These are phyloP conservation scores for Ancistrus triradiatus DNA, from an alignment of 2,113 vertebrate species.

Conservation along the genomic window DNA sequence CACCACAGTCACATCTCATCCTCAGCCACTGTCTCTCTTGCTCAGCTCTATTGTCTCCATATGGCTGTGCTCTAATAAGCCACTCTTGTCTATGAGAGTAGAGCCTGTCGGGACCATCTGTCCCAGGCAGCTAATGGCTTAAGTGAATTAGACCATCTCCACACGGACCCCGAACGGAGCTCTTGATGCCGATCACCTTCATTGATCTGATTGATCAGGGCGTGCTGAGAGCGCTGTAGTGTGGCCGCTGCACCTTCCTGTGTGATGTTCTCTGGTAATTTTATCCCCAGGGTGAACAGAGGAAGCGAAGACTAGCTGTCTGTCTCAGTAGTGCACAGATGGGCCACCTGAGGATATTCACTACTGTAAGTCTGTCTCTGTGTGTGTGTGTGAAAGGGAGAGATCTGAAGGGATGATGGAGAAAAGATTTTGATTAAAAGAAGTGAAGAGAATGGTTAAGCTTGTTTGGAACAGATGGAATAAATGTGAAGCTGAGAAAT, in stretches of 20 bases:
- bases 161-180: conserved; percentile 18
- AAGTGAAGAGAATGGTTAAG: background rate
- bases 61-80: conserved; percentile 39
- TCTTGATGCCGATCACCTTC: conserved; percentile 31
- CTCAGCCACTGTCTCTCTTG: background rate
- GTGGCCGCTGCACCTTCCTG: background rate
- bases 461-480: conserved; percentile 31
- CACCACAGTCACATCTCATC: background rate
- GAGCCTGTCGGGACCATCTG: conserved; percentile 40
- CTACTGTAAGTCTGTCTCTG: background rate
- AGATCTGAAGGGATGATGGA: background rate
- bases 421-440: background rate
- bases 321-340: conserved; percentile 17
- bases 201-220: conserved; percentile 45
- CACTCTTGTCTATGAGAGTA: conserved; percentile 15
- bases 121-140: conserved; percentile 42
- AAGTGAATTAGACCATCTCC: conserved; percentile 41
- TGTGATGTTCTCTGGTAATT: conserved; percentile 6
- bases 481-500: conserved; percentile 6
- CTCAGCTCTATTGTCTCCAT: conserved; percentile 38
- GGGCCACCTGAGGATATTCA: conserved; percentile 29
- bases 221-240: conserved; percentile 1
- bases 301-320: background rate
- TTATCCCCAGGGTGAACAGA: conserved; percentile 18
- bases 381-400: background rate